Evolutionary conservation across 1,140 invertebrate genomes (phyloP), one percentile per base, ranked within the genome.

Genomic region (Brachionus plicatilis): DNA sequence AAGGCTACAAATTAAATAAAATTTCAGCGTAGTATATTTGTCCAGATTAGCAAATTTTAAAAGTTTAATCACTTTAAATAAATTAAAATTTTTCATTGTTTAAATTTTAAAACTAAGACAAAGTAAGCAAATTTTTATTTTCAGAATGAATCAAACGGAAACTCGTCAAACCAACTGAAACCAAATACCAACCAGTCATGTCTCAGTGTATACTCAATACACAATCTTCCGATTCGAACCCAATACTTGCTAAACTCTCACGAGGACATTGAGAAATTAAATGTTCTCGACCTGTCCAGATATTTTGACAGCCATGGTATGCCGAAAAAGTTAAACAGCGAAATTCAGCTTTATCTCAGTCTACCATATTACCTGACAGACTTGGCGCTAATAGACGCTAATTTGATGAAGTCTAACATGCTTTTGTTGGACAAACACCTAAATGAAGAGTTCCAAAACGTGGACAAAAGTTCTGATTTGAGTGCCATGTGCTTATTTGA

Each of bases 191-290:
- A 72, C 8, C 29, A 14, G 27, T 27, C 24, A 70, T 37, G 27
- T 20, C 11, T 45, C 2, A 43, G 68, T 72, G 68, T 72, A n/a
- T 76, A 76, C 47, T 76, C 72, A 8, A 50, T 76, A 7, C 33
- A 50, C 24, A 76, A 76, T 14, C 72, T 76, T 50, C 72, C 72
- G 8, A 50, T 76, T 47, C 72, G 72, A 27, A 76, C 72, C 27
- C 72, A 76, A 50, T 76, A 76, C 33, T 76, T 76, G 47, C 43
- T 76, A 20, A 76, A 76, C 47, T 76, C 72, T 27, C 41, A 76
- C 20, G 72, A 76, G 14, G 72, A 76, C 45, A 76, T 76, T 50
- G 72, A 76, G 50, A 76, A 76, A 50, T 76, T 50, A 47, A 72
- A 43, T 17, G 33, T 43, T 20, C 41, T 72, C 11, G 29, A 72